phyloP scores from a whole-genome alignment of 2,888 invertebrate species.

The Tillus elongatus region DNA sequence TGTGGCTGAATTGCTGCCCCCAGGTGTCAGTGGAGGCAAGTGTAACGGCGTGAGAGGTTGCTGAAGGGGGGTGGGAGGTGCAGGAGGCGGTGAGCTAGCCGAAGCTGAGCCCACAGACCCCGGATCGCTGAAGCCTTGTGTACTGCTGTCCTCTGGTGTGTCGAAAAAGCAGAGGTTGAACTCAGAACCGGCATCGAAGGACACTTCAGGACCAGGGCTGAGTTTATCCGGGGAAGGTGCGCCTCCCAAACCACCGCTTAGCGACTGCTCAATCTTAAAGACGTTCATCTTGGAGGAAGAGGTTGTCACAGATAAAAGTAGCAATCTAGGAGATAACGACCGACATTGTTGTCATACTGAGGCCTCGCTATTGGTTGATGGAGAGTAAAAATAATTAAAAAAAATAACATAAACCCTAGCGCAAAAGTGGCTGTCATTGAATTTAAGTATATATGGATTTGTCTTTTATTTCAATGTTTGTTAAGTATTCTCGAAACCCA shows the following conservation, averaged over 20 bases:
- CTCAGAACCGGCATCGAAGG: conserved; percentile 66
- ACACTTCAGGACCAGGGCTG: conserved; percentile 54
- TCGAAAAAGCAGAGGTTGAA: conserved; percentile 78
- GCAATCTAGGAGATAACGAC: no score
- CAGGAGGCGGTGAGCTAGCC: conserved; percentile 42
- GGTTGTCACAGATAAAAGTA: no score
- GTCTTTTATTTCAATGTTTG: no score
- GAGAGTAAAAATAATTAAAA: no score
- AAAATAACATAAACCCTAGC: no score
- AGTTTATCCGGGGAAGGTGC: conserved; percentile 53
- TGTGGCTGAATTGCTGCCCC: conserved; percentile 28
- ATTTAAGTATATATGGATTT: no score
- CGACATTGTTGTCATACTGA: no score
- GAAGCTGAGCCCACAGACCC: conserved; percentile 54
- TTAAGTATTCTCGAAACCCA: no score
- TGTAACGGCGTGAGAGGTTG: conserved; percentile 31
- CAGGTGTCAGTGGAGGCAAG: conserved; percentile 26
- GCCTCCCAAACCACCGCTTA: conserved; percentile 52
- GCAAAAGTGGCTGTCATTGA: no score
- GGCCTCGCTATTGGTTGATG: no score
- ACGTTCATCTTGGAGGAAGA: conserved; percentile 64
- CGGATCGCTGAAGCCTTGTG: conserved; percentile 58
- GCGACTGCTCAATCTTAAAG: conserved; percentile 60
- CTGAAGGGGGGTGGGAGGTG: conserved; percentile 20
- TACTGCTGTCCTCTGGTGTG: conserved; percentile 55